A percentile compares a stretch with the other conserved stretches of the same genome.
Evolutionary conservation across 2,797 vertebrate species (phyloP).

Genomic region (Phataginus tetradactyla): DNA sequence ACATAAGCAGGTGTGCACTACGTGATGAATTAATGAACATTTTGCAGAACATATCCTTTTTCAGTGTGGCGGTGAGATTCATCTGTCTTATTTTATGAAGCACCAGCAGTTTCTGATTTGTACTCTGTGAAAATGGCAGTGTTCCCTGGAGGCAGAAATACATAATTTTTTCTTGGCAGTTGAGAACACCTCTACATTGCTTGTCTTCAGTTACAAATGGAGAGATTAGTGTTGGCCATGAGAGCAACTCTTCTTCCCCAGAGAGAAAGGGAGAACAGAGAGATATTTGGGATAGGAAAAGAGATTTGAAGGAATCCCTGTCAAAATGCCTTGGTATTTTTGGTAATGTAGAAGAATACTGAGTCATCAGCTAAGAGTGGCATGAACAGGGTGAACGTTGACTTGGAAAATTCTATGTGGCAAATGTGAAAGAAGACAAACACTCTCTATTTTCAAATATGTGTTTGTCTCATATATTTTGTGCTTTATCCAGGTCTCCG

Average conservation of each 20-base stretch:
- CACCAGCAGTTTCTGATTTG: slow-evolving; percentile 61
- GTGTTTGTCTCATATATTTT: background rate
- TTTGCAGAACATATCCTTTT: slow-evolving; percentile 68
- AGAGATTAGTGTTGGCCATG: slow-evolving; percentile 53
- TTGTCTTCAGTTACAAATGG: slow-evolving; percentile 59
- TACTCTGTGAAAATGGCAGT: slow-evolving; percentile 66
- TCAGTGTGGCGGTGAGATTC: slow-evolving; percentile 46
- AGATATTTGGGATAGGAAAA: slow-evolving; percentile 19
- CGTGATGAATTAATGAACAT: slow-evolving; percentile 65
- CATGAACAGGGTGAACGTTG: background rate
- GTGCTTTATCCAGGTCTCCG: background rate
- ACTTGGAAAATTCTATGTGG: background rate
- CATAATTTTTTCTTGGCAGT: slow-evolving; percentile 52
- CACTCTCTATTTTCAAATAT: background rate
- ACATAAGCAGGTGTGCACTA: slow-evolving; percentile 49
- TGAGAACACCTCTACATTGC: slow-evolving; percentile 39
- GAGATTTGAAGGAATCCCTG: background rate
- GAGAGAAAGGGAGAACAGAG: slow-evolving; percentile 1
- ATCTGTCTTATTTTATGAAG: slow-evolving; percentile 73
- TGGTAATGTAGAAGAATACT: background rate
- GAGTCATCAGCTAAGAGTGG: background rate
- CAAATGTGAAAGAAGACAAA: background rate
- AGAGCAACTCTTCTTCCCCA: slow-evolving; percentile 31
- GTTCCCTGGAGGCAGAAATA: slow-evolving; percentile 66
- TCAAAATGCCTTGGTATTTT: background rate